Conservation (phyloP, 1,140 invertebrate species). For the Pogonus chalceus region DNA sequence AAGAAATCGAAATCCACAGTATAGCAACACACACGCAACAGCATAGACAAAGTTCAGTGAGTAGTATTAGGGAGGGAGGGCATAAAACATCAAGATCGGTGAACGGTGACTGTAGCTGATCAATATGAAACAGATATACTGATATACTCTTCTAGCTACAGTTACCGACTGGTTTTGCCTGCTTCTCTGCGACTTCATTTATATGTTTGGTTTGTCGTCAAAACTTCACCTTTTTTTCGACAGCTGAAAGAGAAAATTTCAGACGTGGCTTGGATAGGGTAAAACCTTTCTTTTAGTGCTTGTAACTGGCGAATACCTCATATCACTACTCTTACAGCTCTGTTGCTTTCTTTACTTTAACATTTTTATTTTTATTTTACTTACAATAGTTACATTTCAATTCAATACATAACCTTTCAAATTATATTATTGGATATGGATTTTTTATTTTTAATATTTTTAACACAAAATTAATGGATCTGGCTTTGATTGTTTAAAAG, state of each 20-base stretch:
- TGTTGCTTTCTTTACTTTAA: too few species aligned
- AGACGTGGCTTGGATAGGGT: not conserved
- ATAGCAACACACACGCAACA: not conserved
- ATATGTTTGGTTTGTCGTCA: not conserved
- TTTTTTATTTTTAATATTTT: too few species aligned
- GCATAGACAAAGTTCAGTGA: not conserved
- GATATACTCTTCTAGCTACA: not conserved
- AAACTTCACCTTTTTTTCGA: not conserved
- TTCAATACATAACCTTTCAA: too few species aligned
- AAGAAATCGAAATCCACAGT: not conserved
- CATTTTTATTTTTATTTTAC: too few species aligned
- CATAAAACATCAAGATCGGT: too few species aligned
- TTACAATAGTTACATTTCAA: too few species aligned
- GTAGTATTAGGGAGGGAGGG: too few species aligned
- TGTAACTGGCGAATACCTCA: too few species aligned
- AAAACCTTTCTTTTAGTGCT: not conserved
- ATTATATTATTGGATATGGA: too few species aligned
- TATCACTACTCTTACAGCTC: too few species aligned
- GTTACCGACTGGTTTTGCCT: not conserved
- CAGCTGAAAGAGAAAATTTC: not conserved
- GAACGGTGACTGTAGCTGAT: not conserved
- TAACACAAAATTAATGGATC: too few species aligned
- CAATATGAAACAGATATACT: not conserved
- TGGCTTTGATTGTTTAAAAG: too few species aligned
- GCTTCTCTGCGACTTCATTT: not conserved